Conservation (phyloP, 2,797 vertebrate genomes). For the Rhyacichthys aspro region DNA sequence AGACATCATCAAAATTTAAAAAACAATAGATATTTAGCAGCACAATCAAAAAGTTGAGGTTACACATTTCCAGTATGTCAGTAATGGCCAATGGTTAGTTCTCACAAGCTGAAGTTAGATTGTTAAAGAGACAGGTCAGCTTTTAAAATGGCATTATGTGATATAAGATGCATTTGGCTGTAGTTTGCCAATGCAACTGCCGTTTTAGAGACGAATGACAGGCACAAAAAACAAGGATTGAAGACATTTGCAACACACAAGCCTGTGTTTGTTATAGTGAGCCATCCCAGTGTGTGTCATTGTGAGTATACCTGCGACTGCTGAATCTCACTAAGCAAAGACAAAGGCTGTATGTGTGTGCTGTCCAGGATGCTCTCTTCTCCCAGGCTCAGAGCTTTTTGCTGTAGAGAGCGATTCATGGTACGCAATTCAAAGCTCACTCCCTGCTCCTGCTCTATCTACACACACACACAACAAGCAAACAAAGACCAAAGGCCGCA, state of each 20-base stretch:
- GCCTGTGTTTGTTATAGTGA: constrained; percentile 5
- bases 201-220: neutral
- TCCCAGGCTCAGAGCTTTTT: constrained; percentile 73
- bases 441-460: constrained; percentile 84
- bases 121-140: neutral
- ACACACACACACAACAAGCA: constrained; percentile 25
- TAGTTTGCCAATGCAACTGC: neutral
- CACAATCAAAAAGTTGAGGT: neutral
- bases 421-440: constrained; percentile 82
- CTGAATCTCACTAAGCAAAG: constrained; percentile 77
- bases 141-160: neutral
- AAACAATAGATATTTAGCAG: neutral
- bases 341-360: constrained; percentile 63
- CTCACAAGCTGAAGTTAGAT: neutral
- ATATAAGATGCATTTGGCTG: neutral
- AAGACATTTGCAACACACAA: no score
- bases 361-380: constrained; percentile 74
- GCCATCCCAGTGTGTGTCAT: constrained; percentile 18
- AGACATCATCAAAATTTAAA: neutral
- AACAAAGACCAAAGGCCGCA: constrained; percentile 12
- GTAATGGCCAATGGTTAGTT: constrained; percentile 13
- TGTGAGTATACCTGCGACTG: constrained; percentile 73
- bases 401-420: constrained; percentile 78
- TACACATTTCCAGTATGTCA: neutral
- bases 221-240: no score